phyloP scores from a whole-genome alignment of 2,113 vertebrate species.

The Eclectus roratus region DNA sequence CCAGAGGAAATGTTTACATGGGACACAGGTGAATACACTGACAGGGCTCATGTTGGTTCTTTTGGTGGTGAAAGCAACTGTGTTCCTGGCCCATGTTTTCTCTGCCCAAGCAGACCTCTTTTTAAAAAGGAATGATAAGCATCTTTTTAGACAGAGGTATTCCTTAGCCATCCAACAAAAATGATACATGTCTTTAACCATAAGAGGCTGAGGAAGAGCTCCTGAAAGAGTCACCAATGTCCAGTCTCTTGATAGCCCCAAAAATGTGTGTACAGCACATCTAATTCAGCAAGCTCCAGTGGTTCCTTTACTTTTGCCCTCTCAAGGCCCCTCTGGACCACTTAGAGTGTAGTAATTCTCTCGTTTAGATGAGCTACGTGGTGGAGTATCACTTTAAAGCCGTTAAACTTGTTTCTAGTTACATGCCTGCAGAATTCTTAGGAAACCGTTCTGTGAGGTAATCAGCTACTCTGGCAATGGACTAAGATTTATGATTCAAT shows the following conservation, averaged over 20 bases:
- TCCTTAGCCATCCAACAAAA: not conserved
- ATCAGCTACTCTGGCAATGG: slow-evolving; percentile 26
- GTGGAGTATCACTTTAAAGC: slow-evolving; percentile 14
- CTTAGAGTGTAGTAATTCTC: not conserved
- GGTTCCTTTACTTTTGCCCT: not conserved
- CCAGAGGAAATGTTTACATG: not conserved
- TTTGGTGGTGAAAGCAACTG: not conserved
- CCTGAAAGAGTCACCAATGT: not conserved
- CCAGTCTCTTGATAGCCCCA: not conserved
- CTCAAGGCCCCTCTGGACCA: not conserved
- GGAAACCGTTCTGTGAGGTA: not conserved
- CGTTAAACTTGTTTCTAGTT: slow-evolving; percentile 33
- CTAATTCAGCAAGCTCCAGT: not conserved
- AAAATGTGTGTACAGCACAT: not conserved
- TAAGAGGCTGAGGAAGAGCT: not conserved
- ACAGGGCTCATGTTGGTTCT: not conserved
- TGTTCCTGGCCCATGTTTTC: not conserved
- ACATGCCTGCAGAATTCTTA: not conserved
- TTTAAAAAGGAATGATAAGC: not conserved
- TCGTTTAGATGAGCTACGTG: not conserved
- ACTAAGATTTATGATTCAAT: slow-evolving; percentile 44
- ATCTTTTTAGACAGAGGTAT: not conserved
- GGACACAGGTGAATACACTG: not conserved
- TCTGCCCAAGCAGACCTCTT: not conserved
- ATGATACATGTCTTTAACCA: not conserved